Conservation (phyloP, 2,797 vertebrate genomes). For the Brachymystax lenok region DNA sequence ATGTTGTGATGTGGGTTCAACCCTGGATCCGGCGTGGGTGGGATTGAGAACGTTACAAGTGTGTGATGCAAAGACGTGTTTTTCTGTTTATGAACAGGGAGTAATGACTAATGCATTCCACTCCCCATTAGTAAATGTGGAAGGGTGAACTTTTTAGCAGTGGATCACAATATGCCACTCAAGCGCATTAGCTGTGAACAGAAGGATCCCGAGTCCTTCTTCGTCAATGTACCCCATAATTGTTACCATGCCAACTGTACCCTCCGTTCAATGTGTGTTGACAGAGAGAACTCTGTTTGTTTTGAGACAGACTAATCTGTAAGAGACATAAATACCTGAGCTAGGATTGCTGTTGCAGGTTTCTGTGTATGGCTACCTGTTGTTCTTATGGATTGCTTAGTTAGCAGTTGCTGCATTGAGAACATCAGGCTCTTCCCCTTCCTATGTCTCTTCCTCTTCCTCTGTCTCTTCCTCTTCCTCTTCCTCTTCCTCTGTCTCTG, state of each 20-base stretch:
- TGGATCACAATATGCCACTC: constrained; percentile 28
- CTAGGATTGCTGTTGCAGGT: no score
- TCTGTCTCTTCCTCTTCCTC: no score
- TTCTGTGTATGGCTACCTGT: no score
- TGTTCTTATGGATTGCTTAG: no score
- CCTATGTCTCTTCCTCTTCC: no score
- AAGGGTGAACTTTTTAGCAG: constrained; percentile 45
- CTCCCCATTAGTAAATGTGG: constrained; percentile 41
- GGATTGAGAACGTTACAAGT: not conserved
- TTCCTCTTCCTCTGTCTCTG: no score
- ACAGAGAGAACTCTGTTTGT: constrained; percentile 37
- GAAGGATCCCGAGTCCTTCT: constrained; percentile 56
- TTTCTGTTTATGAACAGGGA: not conserved
- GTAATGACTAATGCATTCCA: constrained; percentile 4
- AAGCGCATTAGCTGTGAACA: constrained; percentile 51
- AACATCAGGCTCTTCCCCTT: not conserved
- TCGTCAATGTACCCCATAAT: constrained; percentile 47
- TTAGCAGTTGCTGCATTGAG: no score
- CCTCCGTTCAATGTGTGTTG: no score
- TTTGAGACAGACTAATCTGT: constrained; percentile 19
- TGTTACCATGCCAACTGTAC: constrained; percentile 64
- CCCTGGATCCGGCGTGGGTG: not conserved
- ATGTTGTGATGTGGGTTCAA: no score
- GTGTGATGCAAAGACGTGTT: not conserved
- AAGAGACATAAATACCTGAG: no score